Percentiles rank a stretch among this genome's conserved stretches.
Evolutionary conservation across 2,888 invertebrate species (phyloP).

Genomic region (Helicoverpa assulta): DNA sequence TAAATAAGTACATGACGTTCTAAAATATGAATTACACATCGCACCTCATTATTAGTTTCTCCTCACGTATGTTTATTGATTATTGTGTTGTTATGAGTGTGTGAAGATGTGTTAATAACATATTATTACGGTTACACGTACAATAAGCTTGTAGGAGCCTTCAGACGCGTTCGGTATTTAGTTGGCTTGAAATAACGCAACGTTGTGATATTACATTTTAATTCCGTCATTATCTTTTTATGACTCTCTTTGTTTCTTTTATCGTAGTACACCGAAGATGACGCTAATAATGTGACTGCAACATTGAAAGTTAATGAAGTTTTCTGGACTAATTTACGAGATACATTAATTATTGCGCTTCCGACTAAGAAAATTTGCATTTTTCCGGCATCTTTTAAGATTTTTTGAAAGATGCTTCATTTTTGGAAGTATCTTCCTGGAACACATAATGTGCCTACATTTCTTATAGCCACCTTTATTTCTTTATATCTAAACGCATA

Average conservation of each 20-base stretch:
- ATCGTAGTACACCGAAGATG: conserved; percentile 58
- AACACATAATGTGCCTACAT: too few species aligned
- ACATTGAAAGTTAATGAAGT: not conserved
- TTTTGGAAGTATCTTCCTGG: too few species aligned
- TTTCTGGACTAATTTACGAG: too few species aligned
- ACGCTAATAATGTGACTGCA: conserved; percentile 14
- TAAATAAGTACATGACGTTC: not conserved
- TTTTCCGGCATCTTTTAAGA: too few species aligned
- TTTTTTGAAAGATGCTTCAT: too few species aligned
- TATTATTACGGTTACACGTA: conserved; percentile 59
- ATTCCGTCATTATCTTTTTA: conserved; percentile 74
- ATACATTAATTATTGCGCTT: not conserved
- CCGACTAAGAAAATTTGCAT: too few species aligned
- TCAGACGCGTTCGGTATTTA: conserved; percentile 66
- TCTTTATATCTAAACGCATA: not conserved
- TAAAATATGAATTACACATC: conserved; percentile 34
- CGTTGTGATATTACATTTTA: conserved; percentile 74
- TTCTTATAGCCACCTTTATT: too few species aligned
- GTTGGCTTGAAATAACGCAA: conserved; percentile 74
- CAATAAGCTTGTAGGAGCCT: conserved; percentile 48
- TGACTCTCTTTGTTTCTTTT: conserved; percentile 58
- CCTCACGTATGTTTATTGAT: conserved; percentile 36
- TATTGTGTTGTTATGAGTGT: conserved; percentile 57
- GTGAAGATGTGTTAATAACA: conserved; percentile 68
- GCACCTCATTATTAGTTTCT: conserved; percentile 56